Evolutionary conservation across 2,888 invertebrate genomes (phyloP).

Genomic region (Craniophora ligustri): DNA sequence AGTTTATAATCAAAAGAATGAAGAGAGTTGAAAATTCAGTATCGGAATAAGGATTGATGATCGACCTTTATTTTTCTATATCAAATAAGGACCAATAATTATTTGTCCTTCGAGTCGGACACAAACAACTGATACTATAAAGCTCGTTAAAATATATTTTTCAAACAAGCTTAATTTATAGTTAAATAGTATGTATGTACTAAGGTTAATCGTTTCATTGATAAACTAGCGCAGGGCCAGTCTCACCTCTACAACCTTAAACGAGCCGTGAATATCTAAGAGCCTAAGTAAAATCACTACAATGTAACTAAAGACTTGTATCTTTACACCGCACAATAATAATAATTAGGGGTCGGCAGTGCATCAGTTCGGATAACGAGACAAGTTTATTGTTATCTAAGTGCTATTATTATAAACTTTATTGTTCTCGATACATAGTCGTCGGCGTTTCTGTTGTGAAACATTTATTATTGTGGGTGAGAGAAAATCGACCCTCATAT

Average conservation of each 20-base stretch:
- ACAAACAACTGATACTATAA: neutral
- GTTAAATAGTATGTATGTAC: no score
- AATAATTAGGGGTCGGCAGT: conserved; percentile 32
- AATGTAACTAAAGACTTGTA: conserved; percentile 20
- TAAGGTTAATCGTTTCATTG: neutral
- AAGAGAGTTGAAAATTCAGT: no score
- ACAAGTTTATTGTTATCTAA: conserved; percentile 34
- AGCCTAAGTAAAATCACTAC: conserved; percentile 7
- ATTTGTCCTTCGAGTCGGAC: neutral
- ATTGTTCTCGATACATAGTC: conserved; percentile 16
- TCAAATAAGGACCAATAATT: no score
- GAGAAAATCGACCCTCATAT: no score
- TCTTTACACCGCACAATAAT: conserved; percentile 15
- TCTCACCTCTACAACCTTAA: neutral
- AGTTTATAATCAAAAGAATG: no score
- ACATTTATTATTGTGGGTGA: conserved; percentile 10
- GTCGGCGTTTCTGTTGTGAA: conserved; percentile 26
- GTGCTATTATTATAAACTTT: conserved; percentile 28
- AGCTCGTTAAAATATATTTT: no score
- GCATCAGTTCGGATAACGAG: conserved; percentile 29
- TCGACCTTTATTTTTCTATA: neutral
- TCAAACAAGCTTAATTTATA: no score
- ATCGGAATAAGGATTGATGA: no score
- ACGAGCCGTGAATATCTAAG: neutral
- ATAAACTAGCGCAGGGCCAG: no score